Evolutionary conservation across 2,888 invertebrate genomes (phyloP), one percentile per base, ranked within the genome.

Genomic region (Fragum fragum): DNA sequence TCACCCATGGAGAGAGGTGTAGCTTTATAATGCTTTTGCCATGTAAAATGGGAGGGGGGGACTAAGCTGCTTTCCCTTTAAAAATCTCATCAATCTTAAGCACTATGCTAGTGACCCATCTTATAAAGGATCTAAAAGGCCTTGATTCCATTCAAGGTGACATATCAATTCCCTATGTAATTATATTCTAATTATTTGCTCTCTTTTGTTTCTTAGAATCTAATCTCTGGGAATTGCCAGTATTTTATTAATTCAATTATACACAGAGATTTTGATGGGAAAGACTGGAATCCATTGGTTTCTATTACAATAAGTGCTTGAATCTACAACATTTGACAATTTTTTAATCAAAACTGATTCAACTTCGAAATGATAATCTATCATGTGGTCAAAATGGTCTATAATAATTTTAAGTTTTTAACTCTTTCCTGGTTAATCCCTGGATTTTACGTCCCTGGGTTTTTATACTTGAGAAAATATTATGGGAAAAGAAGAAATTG

Each of bases 131-230:
- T 47, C 14, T 9, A 47, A n/a, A 47, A 47, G 47, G 47, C n/a
- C 47, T 47, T 47, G 47, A 47, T 47, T 47, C 47, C 47, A 47
- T 47, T 47, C 18, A 2, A 32, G 61, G 61, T 32, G 61, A 61
- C 61, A 61, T n/a, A 29, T 61, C n/a, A 61, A 61, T 61, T 29
- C 61, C 61, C 61, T 29, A 29, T 18, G 32, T 61, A 32, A 61
- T 61, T 61, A 61, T 61, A 28, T 61, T 32, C 61, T 32, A 61
- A 61, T 61, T 61, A 32, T 29, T 57, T 18, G n/a, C n/a, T 7
- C 29, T 29, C 29, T 29, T 32, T 61, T 61, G 61, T 61, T 61
- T 61, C 61, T 61, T 18, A 11, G 47, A 32, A 61, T 32, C 26
- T 28, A 61, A 32, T 61, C 61, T 29, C n/a, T n/a, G 61, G 32